Percentiles rank a stretch among this genome's conserved stretches.
phyloP scores from a whole-genome alignment of 2,113 vertebrate species.

The Salvelinus fontinalis region DNA sequence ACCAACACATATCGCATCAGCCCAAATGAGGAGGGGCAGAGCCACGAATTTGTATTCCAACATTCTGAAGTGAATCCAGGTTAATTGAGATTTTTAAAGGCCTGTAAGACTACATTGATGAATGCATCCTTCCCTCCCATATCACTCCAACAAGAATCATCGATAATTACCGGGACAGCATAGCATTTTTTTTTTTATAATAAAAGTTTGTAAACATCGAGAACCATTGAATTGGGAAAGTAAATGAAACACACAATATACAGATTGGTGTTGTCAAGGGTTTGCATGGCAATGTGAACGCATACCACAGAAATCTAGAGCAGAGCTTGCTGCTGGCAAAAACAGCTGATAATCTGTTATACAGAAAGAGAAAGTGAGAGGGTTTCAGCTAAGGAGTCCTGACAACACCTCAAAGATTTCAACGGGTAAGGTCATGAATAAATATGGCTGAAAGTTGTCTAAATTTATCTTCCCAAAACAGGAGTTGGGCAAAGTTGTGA shows the following conservation, averaged over 20 bases:
- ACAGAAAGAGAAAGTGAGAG: constrained; percentile 28
- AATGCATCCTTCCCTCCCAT: too few relatives aligned
- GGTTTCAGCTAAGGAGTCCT: constrained; percentile 48
- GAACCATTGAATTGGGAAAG: neutral
- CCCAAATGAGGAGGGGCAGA: constrained; percentile 3
- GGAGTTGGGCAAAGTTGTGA: constrained; percentile 24
- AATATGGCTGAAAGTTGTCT: constrained; percentile 48
- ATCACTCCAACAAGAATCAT: constrained; percentile 3
- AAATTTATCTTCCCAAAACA: constrained; percentile 40
- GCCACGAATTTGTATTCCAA: constrained; percentile 41
- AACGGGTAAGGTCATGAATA: constrained; percentile 44
- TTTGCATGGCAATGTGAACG: constrained; percentile 49
- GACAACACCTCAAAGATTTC: constrained; percentile 49
- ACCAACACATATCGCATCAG: constrained; percentile 42
- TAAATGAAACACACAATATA: constrained; percentile 26
- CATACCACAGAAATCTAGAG: constrained; percentile 49
- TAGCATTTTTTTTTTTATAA: neutral
- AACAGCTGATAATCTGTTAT: constrained; percentile 55
- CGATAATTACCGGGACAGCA: constrained; percentile 19
- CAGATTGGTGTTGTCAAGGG: constrained; percentile 34
- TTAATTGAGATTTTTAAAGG: too few relatives aligned
- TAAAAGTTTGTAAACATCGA: neutral
- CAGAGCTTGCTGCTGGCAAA: constrained; percentile 59
- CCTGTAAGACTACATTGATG: too few relatives aligned
- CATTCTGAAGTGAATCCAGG: neutral